Percentiles rank a stretch among this genome's conserved stretches.
Evolutionary conservation across 2,113 vertebrate genomes (phyloP).

Genomic region (Nymphicus hollandicus): DNA sequence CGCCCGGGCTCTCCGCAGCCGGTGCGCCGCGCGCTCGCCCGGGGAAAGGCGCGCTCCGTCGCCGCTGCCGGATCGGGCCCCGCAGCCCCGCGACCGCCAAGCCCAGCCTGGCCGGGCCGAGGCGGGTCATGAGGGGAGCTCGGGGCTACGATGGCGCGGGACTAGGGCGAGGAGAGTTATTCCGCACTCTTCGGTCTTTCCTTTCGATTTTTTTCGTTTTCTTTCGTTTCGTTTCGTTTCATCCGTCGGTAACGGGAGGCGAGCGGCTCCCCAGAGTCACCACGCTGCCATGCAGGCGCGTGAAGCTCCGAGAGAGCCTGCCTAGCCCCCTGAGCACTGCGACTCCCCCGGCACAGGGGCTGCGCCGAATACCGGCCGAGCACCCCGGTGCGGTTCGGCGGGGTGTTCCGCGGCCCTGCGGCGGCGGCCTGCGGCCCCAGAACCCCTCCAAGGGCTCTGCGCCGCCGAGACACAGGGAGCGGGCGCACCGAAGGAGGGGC

Average conservation of each 20-base stretch:
- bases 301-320: neutral
- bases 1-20: neutral
- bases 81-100: neutral
- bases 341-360: neutral
- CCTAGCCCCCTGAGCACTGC: neutral
- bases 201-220: slow-evolving; percentile 38
- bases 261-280: neutral
- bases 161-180: neutral
- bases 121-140: neutral
- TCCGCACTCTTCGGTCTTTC: neutral
- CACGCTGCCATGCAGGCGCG: neutral
- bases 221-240: slow-evolving; percentile 32
- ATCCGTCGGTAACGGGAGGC: neutral
- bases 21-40: neutral
- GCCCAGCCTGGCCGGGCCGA: neutral
- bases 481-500: neutral
- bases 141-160: neutral
- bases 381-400: neutral
- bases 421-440: no score
- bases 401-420: neutral
- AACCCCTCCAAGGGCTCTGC: neutral
- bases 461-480: neutral
- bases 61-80: neutral
- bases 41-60: neutral
- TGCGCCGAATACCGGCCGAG: neutral